phyloP scores from a whole-genome alignment of 2,888 invertebrate species.

The Drosophila quinaria region DNA sequence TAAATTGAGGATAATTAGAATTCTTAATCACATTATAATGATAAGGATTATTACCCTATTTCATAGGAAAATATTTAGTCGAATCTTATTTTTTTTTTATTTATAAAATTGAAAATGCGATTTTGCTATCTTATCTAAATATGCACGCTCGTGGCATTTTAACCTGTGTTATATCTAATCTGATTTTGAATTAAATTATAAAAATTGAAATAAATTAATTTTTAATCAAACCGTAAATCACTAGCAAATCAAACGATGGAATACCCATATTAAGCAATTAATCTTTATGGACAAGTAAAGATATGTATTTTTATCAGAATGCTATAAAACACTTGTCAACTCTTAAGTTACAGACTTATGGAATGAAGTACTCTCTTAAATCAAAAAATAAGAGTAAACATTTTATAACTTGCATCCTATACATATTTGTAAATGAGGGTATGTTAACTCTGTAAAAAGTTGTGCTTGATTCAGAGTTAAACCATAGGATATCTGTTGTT shows the following conservation, averaged over 20 bases:
- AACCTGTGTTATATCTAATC: conserved; percentile 11
- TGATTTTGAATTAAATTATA: conserved; percentile 2
- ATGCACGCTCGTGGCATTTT: not conserved
- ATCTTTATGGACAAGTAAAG: not conserved
- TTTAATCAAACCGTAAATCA: not conserved
- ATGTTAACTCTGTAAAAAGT: not conserved
- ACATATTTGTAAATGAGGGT: not conserved
- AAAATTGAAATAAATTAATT: conserved; percentile 8
- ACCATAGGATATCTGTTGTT: not conserved
- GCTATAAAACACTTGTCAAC: not conserved
- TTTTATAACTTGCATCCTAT: not conserved
- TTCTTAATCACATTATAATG: too few species aligned
- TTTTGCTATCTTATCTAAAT: not conserved
- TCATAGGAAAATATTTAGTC: not conserved
- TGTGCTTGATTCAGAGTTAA: not conserved
- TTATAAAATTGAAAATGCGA: conserved; percentile 2
- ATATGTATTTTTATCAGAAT: not conserved
- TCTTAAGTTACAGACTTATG: not conserved
- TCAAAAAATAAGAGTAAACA: not conserved
- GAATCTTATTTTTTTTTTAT: not conserved
- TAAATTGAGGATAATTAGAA: too few species aligned
- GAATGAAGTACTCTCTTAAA: not conserved
- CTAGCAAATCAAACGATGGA: not conserved
- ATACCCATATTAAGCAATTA: not conserved
- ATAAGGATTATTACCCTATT: not conserved